Evolutionary conservation across 2,797 vertebrate species (phyloP).

Genomic region (Catharus ustulatus): DNA sequence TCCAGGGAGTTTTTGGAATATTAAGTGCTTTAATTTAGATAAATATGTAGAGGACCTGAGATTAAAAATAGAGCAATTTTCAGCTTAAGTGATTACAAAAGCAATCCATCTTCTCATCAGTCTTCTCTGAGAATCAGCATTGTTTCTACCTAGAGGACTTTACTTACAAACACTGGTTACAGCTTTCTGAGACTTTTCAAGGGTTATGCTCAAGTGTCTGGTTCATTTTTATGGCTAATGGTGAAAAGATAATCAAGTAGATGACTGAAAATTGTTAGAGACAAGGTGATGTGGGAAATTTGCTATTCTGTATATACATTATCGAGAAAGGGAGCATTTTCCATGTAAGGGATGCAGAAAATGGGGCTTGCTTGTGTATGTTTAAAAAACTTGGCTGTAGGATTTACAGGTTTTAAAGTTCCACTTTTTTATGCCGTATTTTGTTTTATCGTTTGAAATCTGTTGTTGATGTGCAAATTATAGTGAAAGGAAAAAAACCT

Average conservation of each 20-base stretch:
- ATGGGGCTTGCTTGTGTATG: neutral
- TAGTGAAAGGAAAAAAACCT: rapidly evolving
- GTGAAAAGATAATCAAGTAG: neutral
- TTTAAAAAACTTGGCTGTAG: neutral
- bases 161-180: neutral
- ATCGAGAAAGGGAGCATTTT: neutral
- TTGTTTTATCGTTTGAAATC: neutral
- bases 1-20: neutral
- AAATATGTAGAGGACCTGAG: neutral
- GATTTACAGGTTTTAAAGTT: neutral
- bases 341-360: neutral
- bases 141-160: neutral
- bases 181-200: neutral
- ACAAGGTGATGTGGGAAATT: neutral
- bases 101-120: neutral
- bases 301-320: neutral
- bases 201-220: neutral
- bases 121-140: neutral
- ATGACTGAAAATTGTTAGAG: neutral
- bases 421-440: neutral
- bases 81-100: neutral
- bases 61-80: neutral
- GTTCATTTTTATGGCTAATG: neutral
- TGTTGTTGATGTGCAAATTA: neutral
- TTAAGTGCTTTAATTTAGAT: neutral